These are phyloP conservation scores for Grammomys dolichurus DNA, from an alignment of 2,113 vertebrate genomes.

Conservation along the genomic window DNA sequence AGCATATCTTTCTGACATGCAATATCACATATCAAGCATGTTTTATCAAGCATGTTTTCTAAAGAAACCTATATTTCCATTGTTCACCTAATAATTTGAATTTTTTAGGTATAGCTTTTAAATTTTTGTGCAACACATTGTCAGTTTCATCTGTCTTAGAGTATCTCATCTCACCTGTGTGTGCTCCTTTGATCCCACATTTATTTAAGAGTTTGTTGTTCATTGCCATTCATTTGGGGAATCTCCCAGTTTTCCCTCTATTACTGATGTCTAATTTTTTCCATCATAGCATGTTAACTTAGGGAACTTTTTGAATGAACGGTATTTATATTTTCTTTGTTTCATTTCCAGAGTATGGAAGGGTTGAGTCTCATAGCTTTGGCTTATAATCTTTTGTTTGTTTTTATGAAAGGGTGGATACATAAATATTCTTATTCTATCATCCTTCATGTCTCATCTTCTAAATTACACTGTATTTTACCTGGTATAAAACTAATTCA, in stretches of 20 bases:
- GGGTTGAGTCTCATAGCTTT: constrained; percentile 4
- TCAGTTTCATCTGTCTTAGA: not conserved
- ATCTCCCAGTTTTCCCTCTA: constrained; percentile 19
- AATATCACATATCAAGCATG: not conserved
- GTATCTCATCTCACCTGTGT: constrained; percentile 12
- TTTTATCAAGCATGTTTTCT: constrained; percentile 1
- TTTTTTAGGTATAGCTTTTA: not conserved
- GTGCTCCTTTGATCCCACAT: not conserved
- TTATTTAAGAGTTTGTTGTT: not conserved
- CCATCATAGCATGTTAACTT: not conserved
- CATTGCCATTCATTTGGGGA: not conserved
- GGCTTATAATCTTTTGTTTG: not conserved
- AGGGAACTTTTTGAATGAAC: not conserved
- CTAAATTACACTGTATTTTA: constrained; percentile 2
- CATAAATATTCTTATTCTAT: not conserved
- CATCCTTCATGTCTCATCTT: constrained; percentile 18
- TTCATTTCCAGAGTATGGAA: constrained; percentile 51
- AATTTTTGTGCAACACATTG: not conserved
- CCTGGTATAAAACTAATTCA: not conserved
- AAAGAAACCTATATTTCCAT: not conserved
- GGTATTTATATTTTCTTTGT: not conserved
- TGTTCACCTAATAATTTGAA: not conserved
- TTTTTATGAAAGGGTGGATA: not conserved
- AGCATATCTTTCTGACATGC: not conserved
- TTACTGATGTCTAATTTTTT: constrained; percentile 13